phyloP scores from a whole-genome alignment of 2,888 invertebrate genomes.

The Microplitis deprimator region DNA sequence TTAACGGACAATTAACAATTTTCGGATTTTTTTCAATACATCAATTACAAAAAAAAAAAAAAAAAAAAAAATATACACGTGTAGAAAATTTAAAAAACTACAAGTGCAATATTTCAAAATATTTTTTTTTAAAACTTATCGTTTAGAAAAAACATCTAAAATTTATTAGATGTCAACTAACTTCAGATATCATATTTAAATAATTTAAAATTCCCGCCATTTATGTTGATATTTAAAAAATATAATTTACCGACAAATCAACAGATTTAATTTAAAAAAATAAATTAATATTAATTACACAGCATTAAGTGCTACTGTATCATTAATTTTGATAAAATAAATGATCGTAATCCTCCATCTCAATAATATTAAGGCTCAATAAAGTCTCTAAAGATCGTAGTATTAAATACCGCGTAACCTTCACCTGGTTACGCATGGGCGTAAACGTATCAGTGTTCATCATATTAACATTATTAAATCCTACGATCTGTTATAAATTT shows the following conservation, averaged over 20 bases:
- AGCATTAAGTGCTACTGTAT: background rate
- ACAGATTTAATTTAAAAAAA: background rate
- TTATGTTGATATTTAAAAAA: too few relatives aligned
- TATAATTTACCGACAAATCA: background rate
- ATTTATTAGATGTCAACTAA: too few relatives aligned
- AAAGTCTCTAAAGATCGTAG: background rate
- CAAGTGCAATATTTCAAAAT: too few relatives aligned
- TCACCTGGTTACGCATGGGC: constrained; percentile 35
- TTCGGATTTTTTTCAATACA: too few relatives aligned
- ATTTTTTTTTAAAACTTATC: too few relatives aligned
- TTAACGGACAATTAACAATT: too few relatives aligned
- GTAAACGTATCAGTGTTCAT: constrained; percentile 6
- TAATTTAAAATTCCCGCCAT: too few relatives aligned
- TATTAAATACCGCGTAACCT: constrained; percentile 28
- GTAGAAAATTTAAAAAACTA: too few relatives aligned
- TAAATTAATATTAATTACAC: background rate
- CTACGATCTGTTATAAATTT: background rate
- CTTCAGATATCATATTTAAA: too few relatives aligned
- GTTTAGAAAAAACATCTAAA: too few relatives aligned
- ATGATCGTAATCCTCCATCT: background rate
- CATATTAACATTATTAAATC: constrained; percentile 11
- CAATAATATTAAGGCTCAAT: background rate
- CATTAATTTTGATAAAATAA: background rate
- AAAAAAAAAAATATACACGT: too few relatives aligned
- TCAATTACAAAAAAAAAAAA: too few relatives aligned